Base-by-base conservation (phyloP, 2,888 invertebrate genomes). In the Perdita meconis region DNA sequence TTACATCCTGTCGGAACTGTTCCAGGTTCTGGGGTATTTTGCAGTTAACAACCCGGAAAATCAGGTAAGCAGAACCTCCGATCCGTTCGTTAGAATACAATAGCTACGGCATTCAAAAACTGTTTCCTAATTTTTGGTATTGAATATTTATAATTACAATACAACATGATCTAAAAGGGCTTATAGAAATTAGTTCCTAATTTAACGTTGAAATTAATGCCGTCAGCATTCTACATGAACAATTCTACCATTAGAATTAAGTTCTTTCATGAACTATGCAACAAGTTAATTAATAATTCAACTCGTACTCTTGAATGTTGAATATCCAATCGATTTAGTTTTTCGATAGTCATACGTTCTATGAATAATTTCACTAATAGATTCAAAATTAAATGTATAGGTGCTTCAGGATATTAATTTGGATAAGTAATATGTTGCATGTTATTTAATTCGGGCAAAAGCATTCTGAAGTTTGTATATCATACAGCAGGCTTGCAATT, bases 21-120 rank as follows among this genome's bases (percentile, higher is more conserved):
- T 98, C 85, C 94, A 95, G 40, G 94, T 97, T 60, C 95, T 97
- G 47, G 97, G 97, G 13, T 97, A 96, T 93, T 97, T 97, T 89
- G 95, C 97, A 34, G 95, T 96, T 67, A 95, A 96, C 88, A 96
- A 97, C 90, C 93, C 93, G 42, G 96, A 96, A 82, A 96, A 96
- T 92, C 96, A 97, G 95, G 96, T 96, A 92, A 91, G 53, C 10
- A 6, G 1, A 30, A 24, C 34, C 5, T 34, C 66, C n/a, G 26
- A 22, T 13, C 1, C 24, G 2, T 60, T 51, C 22, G 12, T 59
- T 59, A n/a, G 2, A 6, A 13, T 16, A 0, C 10, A 24, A 50
- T n/a, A n/a, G 30, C 4, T 38, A 47, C 34, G 1, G n/a, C 16
- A 19, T n/a, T 26, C 13, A 30, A 30, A 19, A 44, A 16, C 6